Evolutionary conservation across 2,888 invertebrate genomes (phyloP).

Genomic region (Rhogogaster chlorosoma): DNA sequence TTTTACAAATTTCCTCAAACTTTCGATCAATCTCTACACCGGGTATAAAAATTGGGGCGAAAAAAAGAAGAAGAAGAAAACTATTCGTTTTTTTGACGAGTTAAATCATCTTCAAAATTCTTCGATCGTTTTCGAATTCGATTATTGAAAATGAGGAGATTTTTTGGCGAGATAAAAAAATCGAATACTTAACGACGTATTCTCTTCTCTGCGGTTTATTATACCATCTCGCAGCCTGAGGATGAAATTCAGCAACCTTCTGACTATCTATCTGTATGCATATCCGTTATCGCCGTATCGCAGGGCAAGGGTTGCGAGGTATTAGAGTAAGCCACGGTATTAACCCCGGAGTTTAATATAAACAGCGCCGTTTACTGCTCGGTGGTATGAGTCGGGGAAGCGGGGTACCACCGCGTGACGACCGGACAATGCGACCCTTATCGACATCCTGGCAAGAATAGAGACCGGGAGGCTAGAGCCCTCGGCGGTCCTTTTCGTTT

Average conservation of each 20-base stretch:
- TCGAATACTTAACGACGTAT: too few relatives aligned
- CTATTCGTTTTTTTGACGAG: too few relatives aligned
- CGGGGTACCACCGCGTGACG: conserved; percentile 64
- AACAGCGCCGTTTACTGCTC: conserved; percentile 66
- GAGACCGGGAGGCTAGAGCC: neutral
- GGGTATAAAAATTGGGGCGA: too few relatives aligned
- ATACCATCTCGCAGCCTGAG: neutral
- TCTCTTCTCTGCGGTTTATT: neutral
- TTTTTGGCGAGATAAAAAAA: too few relatives aligned
- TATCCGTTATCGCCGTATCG: conserved; percentile 73
- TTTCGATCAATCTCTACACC: too few relatives aligned
- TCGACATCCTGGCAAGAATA: conserved; percentile 60
- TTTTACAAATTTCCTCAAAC: too few relatives aligned
- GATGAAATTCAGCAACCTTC: conserved; percentile 52
- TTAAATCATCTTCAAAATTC: too few relatives aligned
- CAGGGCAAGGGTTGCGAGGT: conserved; percentile 75
- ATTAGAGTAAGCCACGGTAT: conserved; percentile 74
- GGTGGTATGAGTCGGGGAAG: neutral
- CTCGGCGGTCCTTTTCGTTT: neutral
- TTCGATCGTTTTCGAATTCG: too few relatives aligned
- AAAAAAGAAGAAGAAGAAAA: neutral
- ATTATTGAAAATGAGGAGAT: too few relatives aligned
- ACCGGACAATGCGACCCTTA: conserved; percentile 71
- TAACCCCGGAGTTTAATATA: conserved; percentile 75
- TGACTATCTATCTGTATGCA: conserved; percentile 65